These are phyloP conservation scores for Erinaceus europaeus DNA, from an alignment of 2,113 vertebrate genomes.

Conservation along the genomic window DNA sequence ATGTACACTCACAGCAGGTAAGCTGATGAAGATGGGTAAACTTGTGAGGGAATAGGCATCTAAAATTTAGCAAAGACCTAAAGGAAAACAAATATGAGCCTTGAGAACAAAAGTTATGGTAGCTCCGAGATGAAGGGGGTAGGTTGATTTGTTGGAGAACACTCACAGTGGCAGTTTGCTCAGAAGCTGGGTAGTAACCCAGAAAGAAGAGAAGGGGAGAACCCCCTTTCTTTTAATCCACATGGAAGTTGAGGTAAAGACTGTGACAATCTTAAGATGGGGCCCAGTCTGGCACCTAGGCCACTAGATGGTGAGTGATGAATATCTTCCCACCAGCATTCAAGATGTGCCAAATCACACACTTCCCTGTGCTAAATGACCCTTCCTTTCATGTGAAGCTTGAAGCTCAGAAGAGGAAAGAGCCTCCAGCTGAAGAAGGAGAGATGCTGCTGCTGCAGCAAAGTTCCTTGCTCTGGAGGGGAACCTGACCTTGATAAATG, in stretches of 20 bases:
- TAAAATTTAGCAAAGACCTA: not conserved
- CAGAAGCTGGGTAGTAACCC: not conserved
- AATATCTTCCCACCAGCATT: too few species aligned
- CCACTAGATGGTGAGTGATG: not conserved
- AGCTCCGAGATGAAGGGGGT: not conserved
- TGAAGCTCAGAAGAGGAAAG: not conserved
- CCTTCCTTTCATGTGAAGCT: not conserved
- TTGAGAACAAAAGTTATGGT: not conserved
- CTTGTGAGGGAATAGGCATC: not conserved
- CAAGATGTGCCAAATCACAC: too few species aligned
- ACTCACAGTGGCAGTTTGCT: not conserved
- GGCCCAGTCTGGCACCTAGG: not conserved
- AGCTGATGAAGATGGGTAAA: not conserved
- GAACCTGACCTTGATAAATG: rapidly evolving
- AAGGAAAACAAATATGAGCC: not conserved
- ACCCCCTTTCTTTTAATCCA: not conserved
- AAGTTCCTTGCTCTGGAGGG: not conserved
- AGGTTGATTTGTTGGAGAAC: not conserved
- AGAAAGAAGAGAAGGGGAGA: not conserved
- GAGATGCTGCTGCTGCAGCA: not conserved
- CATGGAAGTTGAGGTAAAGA: not conserved
- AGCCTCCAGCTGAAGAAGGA: not conserved
- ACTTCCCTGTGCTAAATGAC: too few species aligned
- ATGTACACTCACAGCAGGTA: not conserved
- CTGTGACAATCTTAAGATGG: not conserved